phyloP scores from a whole-genome alignment of 2,888 invertebrate species.

The Leptothorax acervorum region DNA sequence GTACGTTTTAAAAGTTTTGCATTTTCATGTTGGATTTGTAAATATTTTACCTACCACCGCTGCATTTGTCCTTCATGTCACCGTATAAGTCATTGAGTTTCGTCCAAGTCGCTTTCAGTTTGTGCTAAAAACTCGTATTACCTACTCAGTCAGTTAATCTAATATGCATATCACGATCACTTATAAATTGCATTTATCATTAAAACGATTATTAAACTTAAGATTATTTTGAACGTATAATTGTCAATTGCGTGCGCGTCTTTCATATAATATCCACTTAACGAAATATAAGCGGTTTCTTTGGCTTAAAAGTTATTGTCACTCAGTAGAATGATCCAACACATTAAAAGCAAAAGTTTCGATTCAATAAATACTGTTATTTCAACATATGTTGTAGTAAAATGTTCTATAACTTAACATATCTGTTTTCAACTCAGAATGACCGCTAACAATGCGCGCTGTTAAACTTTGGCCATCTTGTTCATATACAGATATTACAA shows the following conservation, averaged over 20 bases:
- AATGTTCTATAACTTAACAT: slow-evolving; percentile 38
- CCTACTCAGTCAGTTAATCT: neutral
- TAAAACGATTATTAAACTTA: slow-evolving; percentile 8
- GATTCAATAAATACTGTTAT: slow-evolving; percentile 53
- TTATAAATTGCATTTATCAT: neutral
- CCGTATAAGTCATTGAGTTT: neutral
- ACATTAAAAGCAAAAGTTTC: neutral
- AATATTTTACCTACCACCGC: neutral
- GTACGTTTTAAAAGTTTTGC: neutral
- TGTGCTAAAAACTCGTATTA: neutral
- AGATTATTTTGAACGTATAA: slow-evolving; percentile 1
- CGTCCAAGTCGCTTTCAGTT: neutral
- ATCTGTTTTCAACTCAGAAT: slow-evolving; percentile 26
- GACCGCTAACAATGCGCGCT: slow-evolving; percentile 21
- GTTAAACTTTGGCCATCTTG: slow-evolving; percentile 35
- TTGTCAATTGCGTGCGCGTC: neutral
- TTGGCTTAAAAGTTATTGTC: slow-evolving; percentile 7
- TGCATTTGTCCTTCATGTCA: neutral
- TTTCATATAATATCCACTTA: neutral
- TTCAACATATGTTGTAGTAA: slow-evolving; percentile 36
- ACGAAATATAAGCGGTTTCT: slow-evolving; percentile 7
- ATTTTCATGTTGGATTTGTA: neutral
- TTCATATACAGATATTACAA: slow-evolving; percentile 45
- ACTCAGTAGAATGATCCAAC: neutral
- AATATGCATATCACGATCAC: neutral